phyloP scores from a whole-genome alignment of 2,888 invertebrate species.

The Melikaiella ostensackeni region DNA sequence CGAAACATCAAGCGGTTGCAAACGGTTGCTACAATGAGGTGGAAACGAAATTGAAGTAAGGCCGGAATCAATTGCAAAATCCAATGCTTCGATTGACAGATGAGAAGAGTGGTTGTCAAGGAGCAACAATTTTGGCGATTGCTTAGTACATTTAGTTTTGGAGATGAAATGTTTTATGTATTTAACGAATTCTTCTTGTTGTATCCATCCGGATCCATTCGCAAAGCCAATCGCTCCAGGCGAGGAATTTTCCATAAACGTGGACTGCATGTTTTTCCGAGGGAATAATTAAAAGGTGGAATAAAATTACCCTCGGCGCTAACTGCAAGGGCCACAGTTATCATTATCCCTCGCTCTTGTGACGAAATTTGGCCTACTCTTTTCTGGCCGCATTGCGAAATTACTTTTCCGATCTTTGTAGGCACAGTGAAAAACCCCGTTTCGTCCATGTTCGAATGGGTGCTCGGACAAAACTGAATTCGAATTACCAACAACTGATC shows the following conservation, averaged over 20 bases:
- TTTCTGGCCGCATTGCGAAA: constrained; percentile 7
- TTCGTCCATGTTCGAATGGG: constrained; percentile 35
- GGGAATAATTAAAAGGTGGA: constrained; percentile 59
- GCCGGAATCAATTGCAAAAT: no score
- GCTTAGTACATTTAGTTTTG: constrained; percentile 5
- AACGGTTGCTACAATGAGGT: no score
- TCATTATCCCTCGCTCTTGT: no score
- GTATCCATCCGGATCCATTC: no score
- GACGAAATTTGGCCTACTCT: no score
- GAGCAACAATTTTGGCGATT: constrained; percentile 46
- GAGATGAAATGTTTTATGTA: constrained; percentile 49
- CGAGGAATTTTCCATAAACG: constrained; percentile 53
- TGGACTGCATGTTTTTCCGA: constrained; percentile 51
- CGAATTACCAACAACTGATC: constrained; percentile 42
- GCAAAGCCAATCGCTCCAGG: constrained; percentile 50
- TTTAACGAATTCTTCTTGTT: constrained; percentile 8
- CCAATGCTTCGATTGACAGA: no score
- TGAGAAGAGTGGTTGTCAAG: no score
- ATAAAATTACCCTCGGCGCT: constrained; percentile 53
- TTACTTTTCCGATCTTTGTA: no score
- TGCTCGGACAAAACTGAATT: constrained; percentile 13
- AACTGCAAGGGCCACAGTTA: no score
- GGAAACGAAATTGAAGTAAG: no score
- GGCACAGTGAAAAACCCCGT: neutral
- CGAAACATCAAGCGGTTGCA: no score